Evolutionary conservation across 2,797 vertebrate species (phyloP).

Genomic region (Siniperca obscura): DNA sequence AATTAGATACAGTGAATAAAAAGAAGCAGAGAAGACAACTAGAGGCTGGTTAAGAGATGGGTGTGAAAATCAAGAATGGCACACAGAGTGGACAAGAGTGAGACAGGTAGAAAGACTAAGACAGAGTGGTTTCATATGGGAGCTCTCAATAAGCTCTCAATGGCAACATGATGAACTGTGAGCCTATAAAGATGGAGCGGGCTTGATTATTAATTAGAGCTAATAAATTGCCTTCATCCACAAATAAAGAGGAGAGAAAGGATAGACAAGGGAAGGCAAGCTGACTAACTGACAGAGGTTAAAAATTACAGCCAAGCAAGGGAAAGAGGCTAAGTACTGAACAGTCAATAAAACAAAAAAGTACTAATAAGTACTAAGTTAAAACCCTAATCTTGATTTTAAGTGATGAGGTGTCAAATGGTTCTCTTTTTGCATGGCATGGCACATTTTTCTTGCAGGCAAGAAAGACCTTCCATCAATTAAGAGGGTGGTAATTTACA

Average conservation of each 20-base stretch:
- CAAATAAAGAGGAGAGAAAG: constrained; percentile 53
- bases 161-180: constrained; percentile 51
- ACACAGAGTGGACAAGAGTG: neutral
- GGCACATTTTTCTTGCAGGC: constrained; percentile 20
- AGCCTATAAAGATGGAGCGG: constrained; percentile 51
- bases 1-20: constrained; percentile 46
- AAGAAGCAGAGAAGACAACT: constrained; percentile 11
- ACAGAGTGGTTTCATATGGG: constrained; percentile 19
- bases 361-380: constrained; percentile 38
- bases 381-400: constrained; percentile 33
- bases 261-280: constrained; percentile 12
- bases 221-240: constrained; percentile 68
- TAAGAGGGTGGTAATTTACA: constrained; percentile 62
- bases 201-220: constrained; percentile 71
- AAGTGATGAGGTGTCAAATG: constrained; percentile 7
- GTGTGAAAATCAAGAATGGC: constrained; percentile 2
- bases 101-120: constrained; percentile 16
- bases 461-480: constrained; percentile 50
- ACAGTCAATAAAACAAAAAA: constrained; percentile 40
- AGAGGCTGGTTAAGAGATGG: constrained; percentile 9
- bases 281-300: constrained; percentile 48
- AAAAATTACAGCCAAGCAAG: constrained; percentile 55
- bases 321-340: constrained; percentile 16
- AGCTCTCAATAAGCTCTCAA: constrained; percentile 38
- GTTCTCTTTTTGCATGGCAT: constrained; percentile 18